Conservation (phyloP, 2,888 invertebrate species). For the Dorcus parallelipipedus region DNA sequence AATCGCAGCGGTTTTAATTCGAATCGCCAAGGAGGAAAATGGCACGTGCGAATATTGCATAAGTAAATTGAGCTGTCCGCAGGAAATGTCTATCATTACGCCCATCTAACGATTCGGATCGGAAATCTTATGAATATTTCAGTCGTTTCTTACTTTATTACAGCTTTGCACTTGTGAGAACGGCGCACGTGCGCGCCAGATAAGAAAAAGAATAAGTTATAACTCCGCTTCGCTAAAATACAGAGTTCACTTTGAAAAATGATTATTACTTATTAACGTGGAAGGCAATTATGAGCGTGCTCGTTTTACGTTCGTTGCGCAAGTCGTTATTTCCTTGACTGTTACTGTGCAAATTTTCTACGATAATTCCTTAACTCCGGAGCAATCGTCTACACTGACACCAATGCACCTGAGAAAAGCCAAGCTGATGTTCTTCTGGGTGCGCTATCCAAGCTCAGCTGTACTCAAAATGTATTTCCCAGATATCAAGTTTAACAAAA, state of each 20-base stretch:
- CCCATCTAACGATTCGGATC: slow-evolving; percentile 17
- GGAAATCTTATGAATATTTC: slow-evolving; percentile 21
- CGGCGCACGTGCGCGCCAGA: too few relatives aligned
- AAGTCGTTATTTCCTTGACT: too few relatives aligned
- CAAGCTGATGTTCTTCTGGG: slow-evolving; percentile 99
- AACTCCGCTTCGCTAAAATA: slow-evolving; percentile 20
- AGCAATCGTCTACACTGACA: slow-evolving; percentile 94
- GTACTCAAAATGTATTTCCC: slow-evolving; percentile 99
- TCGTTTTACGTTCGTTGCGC: too few relatives aligned
- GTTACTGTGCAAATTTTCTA: neutral
- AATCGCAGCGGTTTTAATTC: slow-evolving; percentile 5
- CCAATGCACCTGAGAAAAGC: slow-evolving; percentile 99
- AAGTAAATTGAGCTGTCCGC: slow-evolving; percentile 25
- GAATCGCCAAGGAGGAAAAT: neutral
- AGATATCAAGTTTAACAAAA: slow-evolving; percentile 99
- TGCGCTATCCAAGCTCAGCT: slow-evolving; percentile 97
- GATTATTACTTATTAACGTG: neutral
- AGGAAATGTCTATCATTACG: slow-evolving; percentile 23
- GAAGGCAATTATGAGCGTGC: neutral
- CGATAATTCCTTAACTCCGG: slow-evolving; percentile 74
- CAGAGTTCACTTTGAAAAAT: slow-evolving; percentile 14
- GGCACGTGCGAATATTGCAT: slow-evolving; percentile 10
- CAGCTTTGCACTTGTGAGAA: slow-evolving; percentile 1
- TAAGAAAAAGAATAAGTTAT: slow-evolving; percentile 35
- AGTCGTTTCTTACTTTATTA: slow-evolving; percentile 21